Base-by-base conservation (phyloP, 92 coral and sea anemone species). In the Pocillopora grandis region DNA sequence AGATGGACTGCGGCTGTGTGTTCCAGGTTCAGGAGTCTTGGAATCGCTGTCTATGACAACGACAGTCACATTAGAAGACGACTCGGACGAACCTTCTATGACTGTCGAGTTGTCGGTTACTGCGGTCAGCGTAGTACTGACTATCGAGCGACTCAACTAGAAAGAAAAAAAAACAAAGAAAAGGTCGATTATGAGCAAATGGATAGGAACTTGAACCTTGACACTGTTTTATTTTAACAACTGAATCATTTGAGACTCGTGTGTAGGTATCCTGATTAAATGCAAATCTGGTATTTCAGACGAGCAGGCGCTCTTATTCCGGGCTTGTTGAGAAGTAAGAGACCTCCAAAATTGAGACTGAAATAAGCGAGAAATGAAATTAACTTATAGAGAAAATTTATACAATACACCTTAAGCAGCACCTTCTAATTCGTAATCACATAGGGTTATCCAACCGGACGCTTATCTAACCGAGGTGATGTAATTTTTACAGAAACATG, bases 31-130 rank as follows among this genome's bases (percentile, higher is more conserved):
- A 55, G 63, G 80, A 52, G 80, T 59, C 86, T 74, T 57, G 49
- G 15, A 62, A 7, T 83, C 86, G 20, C 31, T 65, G 74, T 56
- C 86, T 12, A 74, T 83, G n/a, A 36, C 73, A 27, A 74, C 56
- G 17, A 83, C 80, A 14, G 86, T 83, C 35, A 63, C 80, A 42
- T 73, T 62, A 42, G 86, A n/a, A 12, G 73, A 73, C 4, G 86
- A 73, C 71, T 83, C 86, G 13, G 80, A 73, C 71, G 86, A 83
- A 60, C 80, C 62, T 65, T 83, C 86, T 18, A 83, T 18, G 5
- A 60, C 72, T 74, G 79, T 13, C 20, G 72, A 9, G 10, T 60
- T 64, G 74, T 63, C 86, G 15, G 80, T 35, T 49, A 75, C 78
- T 63, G 79, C 20, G 74, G 86, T 74, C 65, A 83, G 66, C 56